These are phyloP conservation scores for Crossaster papposus DNA, from an alignment of 53 echinoderm and acorn worm species.

Conservation along the genomic window DNA sequence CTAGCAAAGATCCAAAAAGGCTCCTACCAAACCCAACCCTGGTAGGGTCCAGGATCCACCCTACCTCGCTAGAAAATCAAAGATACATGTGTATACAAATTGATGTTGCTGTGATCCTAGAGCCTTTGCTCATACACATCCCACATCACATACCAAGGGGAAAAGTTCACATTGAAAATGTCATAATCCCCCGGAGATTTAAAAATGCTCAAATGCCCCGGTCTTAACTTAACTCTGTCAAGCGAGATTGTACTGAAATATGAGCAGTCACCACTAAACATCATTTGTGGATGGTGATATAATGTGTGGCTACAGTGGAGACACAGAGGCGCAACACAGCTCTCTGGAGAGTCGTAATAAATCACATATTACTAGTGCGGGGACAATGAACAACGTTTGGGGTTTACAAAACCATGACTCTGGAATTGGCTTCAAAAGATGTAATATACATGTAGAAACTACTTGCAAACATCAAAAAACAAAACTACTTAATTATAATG, in stretches of 20 bases:
- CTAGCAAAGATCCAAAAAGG: too few species aligned
- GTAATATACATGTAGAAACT: too few species aligned
- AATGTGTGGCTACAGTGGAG: conserved; percentile 23
- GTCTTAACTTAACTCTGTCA: background rate
- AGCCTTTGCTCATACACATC: too few species aligned
- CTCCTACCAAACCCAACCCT: too few species aligned
- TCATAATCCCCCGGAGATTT: background rate
- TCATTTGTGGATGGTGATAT: conserved; percentile 1
- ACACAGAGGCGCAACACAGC: conserved; percentile 23
- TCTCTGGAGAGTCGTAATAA: conserved; percentile 39
- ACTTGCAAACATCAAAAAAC: background rate
- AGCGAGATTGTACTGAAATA: background rate
- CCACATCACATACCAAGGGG: too few species aligned
- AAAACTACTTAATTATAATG: too few species aligned
- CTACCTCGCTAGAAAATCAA: too few species aligned
- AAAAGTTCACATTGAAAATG: background rate
- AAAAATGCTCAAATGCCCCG: background rate
- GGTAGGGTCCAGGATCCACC: too few species aligned
- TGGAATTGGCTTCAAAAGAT: too few species aligned
- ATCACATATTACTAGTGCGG: conserved; percentile 5
- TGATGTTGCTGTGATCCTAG: too few species aligned
- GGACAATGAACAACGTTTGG: conserved; percentile 3
- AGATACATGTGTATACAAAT: too few species aligned
- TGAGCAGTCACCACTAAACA: background rate
- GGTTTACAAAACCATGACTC: too few species aligned